Base-by-base conservation (phyloP, 2,113 vertebrate species). In the Recurvirostra avosetta region DNA sequence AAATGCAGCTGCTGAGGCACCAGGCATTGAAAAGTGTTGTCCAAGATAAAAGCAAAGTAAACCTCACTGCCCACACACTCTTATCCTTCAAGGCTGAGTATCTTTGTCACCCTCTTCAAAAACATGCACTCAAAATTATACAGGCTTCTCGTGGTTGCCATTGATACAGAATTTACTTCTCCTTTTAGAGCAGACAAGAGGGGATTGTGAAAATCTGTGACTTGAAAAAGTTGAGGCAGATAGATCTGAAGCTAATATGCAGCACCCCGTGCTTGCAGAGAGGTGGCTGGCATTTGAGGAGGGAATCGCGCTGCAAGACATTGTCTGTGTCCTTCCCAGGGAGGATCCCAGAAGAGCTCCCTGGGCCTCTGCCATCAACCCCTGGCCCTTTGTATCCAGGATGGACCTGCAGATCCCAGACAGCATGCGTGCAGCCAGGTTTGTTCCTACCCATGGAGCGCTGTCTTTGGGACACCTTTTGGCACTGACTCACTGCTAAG, bases 31-130 rank as follows among this genome's bases (percentile, higher is more conserved):
- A 78, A 89, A 96, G 77, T 70, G 73, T 89, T 87, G 94, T 91
- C 95, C 94, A 95, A 96, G 95, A 94, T 95, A 96, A 95, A 96
- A 90, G 87, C 80, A 97, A 94, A 96, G 94, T 74, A 95, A 94
- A 92, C 77, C 62, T 89, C 32, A 5, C 95, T 96, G 86, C 96
- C 95, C 77, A 94, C 96, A 88, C 91, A 49, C 66, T 12, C 94
- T 94, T 95, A 79, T 97, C 92, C 86, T 97, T 96, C 92, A 97
- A 97, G 92, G 95, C 86, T 87, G 84, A 95, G 45, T 94, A 70
- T 96, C 80, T 89, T 91, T 95, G 77, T 89, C 92, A 87, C 83
- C 29, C 36, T 70, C 80, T 95, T 85, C 5, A 21, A 86, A 95
- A 92, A 92, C 77, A 95, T 5, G 62, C 27, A 21, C 50, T 79